These are phyloP conservation scores for Tubulanus polymorphus DNA, from an alignment of 2,888 invertebrate species.

Conservation along the genomic window DNA sequence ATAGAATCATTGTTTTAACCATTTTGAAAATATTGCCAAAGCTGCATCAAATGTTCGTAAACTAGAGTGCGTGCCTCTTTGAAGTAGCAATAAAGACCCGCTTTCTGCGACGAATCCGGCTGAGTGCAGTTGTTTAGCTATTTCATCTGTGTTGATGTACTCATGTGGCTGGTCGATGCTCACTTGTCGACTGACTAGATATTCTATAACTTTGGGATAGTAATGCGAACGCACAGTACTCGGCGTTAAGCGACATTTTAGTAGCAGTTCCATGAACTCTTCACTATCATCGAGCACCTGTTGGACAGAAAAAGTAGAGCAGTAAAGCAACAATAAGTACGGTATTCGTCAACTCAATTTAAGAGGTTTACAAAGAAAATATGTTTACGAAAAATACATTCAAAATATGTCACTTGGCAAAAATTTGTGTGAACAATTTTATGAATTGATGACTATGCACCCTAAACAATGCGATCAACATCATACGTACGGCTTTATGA, in stretches of 20 bases:
- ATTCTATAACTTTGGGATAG: slow-evolving; percentile 27
- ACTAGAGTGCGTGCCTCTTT: slow-evolving; percentile 33
- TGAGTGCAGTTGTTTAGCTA: slow-evolving; percentile 33
- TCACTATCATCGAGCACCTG: slow-evolving; percentile 24
- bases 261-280: slow-evolving; percentile 31
- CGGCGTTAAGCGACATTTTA: slow-evolving; percentile 31
- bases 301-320: not conserved
- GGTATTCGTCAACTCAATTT: not conserved
- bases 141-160: slow-evolving; percentile 16
- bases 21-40: slow-evolving; percentile 27
- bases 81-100: slow-evolving; percentile 34
- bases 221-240: slow-evolving; percentile 29
- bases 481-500: not conserved
- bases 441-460: no score
- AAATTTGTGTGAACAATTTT: no score
- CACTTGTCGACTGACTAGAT: slow-evolving; percentile 16
- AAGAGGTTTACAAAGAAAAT: not conserved
- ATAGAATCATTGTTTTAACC: slow-evolving; percentile 27
- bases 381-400: not conserved
- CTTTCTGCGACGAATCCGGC: slow-evolving; percentile 39
- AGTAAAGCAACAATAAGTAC: not conserved
- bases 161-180: slow-evolving; percentile 9
- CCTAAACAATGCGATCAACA: no score
- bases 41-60: slow-evolving; percentile 43
- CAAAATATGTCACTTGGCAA: not conserved